Percentiles rank a stretch among this genome's conserved stretches.
Conservation (phyloP, 2,113 vertebrate genomes). For the Dromas ardeola region DNA sequence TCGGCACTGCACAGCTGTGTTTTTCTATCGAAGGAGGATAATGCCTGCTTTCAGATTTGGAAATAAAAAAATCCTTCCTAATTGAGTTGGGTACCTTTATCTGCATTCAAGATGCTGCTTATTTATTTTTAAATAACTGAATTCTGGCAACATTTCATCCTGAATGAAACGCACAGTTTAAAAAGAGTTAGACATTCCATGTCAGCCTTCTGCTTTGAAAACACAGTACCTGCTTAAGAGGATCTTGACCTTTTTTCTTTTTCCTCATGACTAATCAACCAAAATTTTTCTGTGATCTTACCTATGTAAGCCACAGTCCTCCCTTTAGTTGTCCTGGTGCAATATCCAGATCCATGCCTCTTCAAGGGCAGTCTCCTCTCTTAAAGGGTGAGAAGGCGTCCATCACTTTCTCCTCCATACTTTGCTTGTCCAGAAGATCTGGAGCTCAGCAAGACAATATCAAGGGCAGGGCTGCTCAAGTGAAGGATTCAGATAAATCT, state of each 20-base stretch:
- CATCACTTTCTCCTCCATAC: neutral
- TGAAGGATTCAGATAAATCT: neutral
- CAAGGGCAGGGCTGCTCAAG: neutral
- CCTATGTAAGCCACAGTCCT: neutral
- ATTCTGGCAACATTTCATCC: constrained; percentile 11
- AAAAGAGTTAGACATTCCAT: neutral
- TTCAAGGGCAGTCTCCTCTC: neutral
- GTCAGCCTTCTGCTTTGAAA: neutral
- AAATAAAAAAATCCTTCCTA: constrained; percentile 12
- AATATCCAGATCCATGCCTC: neutral
- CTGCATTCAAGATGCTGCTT: constrained; percentile 37
- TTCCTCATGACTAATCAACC: neutral
- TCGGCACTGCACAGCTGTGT: constrained; percentile 46
- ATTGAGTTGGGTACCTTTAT: constrained; percentile 57
- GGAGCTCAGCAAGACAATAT: neutral
- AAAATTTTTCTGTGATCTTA: neutral
- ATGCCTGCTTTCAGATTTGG: constrained; percentile 26
- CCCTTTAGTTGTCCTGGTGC: neutral
- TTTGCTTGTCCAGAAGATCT: neutral
- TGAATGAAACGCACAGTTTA: neutral
- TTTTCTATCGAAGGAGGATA: constrained; percentile 38
- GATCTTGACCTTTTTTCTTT: neutral
- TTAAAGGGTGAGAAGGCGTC: neutral
- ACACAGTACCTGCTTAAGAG: neutral
- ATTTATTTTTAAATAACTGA: constrained; percentile 46